Evolutionary conservation across 2,797 vertebrate genomes (phyloP).

Genomic region (Hylomyscus alleni): DNA sequence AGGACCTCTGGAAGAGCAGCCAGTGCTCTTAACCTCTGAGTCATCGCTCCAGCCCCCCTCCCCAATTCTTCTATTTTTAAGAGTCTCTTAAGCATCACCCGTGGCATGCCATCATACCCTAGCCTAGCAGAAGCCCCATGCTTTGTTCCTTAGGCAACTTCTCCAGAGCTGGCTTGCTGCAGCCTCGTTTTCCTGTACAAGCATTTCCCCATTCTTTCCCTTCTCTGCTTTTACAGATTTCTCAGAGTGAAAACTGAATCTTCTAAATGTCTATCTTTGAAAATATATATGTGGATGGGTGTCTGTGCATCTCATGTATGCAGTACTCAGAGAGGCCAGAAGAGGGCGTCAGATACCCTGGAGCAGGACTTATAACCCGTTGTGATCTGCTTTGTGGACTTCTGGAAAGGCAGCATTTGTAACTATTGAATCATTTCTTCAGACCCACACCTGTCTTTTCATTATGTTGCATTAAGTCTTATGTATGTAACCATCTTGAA

Average conservation of each 20-base stretch:
- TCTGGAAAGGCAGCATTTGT: neutral
- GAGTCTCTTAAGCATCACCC: neutral
- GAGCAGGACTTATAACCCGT: neutral
- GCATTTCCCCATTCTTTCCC: neutral
- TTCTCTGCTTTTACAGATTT: neutral
- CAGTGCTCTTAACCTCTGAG: neutral
- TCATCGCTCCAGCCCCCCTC: neutral
- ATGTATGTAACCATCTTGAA: slow-evolving; percentile 14
- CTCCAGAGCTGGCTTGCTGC: slow-evolving; percentile 14
- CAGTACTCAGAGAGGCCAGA: neutral
- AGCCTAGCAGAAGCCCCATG: slow-evolving; percentile 1
- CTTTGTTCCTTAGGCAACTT: slow-evolving; percentile 56
- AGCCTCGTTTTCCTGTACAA: neutral
- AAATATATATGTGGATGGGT: neutral
- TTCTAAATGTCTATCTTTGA: slow-evolving; percentile 27
- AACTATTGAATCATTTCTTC: neutral
- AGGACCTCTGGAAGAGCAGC: neutral
- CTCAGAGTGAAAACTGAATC: slow-evolving; percentile 45
- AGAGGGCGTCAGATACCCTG: neutral
- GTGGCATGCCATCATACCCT: neutral
- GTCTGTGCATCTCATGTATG: neutral
- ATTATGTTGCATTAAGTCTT: slow-evolving; percentile 41
- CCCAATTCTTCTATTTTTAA: neutral
- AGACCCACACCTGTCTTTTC: slow-evolving; percentile 1
- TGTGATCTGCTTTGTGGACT: neutral